Base-by-base conservation (phyloP, 2,888 invertebrate genomes). In the Zaprionus lineosus region DNA sequence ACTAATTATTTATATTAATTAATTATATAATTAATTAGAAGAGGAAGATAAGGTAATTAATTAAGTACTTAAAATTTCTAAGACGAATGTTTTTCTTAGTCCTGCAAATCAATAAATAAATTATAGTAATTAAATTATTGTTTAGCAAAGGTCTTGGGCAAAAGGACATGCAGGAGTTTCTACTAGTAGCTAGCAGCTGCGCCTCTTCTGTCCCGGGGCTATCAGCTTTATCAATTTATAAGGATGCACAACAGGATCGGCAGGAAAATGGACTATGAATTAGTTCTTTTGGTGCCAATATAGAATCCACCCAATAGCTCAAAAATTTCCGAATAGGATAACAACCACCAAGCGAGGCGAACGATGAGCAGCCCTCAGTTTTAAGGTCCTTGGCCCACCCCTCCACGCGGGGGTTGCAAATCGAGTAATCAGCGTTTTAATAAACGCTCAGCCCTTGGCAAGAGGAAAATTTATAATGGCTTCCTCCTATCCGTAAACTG, bases 371-470 rank as follows among this genome's bases (percentile, higher is more conserved):
- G 18, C 31, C 36, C 21, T 37, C 16, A n/a, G n/a, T n/a, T n/a
- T n/a, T n/a, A n/a, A n/a, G n/a, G n/a, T n/a, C n/a, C n/a, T n/a
- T n/a, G n/a, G n/a, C n/a, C 19, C 37, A 36, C 40, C 48, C 41
- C 40, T 14, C 11, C 48, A 33, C 29, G 57, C 72, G 68, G 71
- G 46, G n/a, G n/a, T n/a, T 60, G 68, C 55, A 79, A 79, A 52
- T 43, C 59, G 53, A 69, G 74, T 76, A 81, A 76, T 76, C 75
- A 76, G 62, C 75, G 33, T 65, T 75, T 75, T 73, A 73, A 79
- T 70, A 77, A 70, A 74, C 36, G 50, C 63, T 40, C 58, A 67
- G 48, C 53, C 51, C 55, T 41, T 46, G 7, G 24, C 28, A 24
- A 15, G 43, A 37, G 56, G 48, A 61, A 46, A 40, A 63, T 51